These are phyloP conservation scores for Cylindroiulus punctatus DNA, from an alignment of 2,888 invertebrate species.

Conservation along the genomic window DNA sequence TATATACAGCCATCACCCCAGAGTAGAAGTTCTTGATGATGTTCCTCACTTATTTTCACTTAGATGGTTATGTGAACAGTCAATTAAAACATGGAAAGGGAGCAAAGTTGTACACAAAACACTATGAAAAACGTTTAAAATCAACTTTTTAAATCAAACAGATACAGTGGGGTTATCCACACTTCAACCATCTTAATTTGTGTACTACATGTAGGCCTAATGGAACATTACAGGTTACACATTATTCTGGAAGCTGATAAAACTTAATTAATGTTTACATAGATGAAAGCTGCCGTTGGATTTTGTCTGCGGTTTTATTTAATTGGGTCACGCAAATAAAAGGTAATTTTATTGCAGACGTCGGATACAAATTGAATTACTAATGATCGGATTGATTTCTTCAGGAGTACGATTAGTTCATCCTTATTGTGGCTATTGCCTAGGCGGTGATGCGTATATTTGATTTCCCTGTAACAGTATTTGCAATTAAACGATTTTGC, in stretches of 20 bases:
- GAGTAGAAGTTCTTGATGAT: too few species aligned
- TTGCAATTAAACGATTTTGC: neutral
- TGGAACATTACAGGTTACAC: neutral
- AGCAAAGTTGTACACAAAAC: too few species aligned
- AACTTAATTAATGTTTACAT: neutral
- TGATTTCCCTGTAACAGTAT: neutral
- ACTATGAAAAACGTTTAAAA: too few species aligned
- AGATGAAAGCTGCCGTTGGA: neutral
- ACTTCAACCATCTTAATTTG: too few species aligned
- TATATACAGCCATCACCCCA: too few species aligned
- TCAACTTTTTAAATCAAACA: too few species aligned
- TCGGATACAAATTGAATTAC: neutral
- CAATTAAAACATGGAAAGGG: too few species aligned
- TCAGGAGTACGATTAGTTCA: neutral
- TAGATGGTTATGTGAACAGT: too few species aligned
- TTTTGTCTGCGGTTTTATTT: neutral
- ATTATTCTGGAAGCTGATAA: neutral
- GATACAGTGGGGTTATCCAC: too few species aligned
- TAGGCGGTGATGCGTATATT: neutral
- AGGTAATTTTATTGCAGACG: neutral
- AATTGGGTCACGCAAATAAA: slow-evolving; percentile 5
- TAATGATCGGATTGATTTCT: neutral
- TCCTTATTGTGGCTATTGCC: neutral
- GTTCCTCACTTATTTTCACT: too few species aligned
- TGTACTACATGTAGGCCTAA: neutral